These are phyloP conservation scores for Gonatopus flavifemur DNA, from an alignment of 1,140 invertebrate genomes.

Conservation along the genomic window DNA sequence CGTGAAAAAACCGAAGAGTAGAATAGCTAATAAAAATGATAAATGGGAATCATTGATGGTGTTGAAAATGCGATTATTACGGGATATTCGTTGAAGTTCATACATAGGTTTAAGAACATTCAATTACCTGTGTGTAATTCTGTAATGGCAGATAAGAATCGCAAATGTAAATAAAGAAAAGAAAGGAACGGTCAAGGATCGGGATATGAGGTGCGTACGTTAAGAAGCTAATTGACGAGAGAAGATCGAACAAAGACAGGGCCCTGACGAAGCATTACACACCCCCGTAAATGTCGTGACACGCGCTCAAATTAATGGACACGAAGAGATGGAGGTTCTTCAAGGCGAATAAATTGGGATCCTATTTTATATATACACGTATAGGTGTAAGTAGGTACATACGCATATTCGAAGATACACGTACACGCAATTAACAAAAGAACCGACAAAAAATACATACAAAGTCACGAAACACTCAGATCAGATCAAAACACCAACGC, in stretches of 20 bases:
- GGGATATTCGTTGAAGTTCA: too few species aligned
- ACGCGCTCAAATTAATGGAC: conserved; percentile 38
- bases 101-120: too few species aligned
- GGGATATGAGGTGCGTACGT: conserved; percentile 10
- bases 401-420: too few species aligned
- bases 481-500: conserved; percentile 13
- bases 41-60: too few species aligned
- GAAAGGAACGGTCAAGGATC: conserved; percentile 5
- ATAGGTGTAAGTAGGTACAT: too few species aligned
- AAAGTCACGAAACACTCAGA: conserved; percentile 8
- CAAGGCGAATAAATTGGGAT: conserved; percentile 33
- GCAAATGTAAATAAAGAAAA: conserved; percentile 11
- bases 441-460: too few species aligned
- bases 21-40: too few species aligned
- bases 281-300: conserved; percentile 41
- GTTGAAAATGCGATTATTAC: too few species aligned
- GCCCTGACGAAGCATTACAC: conserved; percentile 14
- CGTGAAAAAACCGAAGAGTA: too few species aligned
- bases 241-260: conserved; percentile 15
- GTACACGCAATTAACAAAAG: too few species aligned
- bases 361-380: conserved; percentile 4
- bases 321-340: conserved; percentile 3
- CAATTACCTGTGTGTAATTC: conserved; percentile 17
- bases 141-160: conserved; percentile 3
- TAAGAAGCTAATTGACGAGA: conserved; percentile 40